phyloP scores from a whole-genome alignment of 2,113 vertebrate genomes.

The Cyphomyrus plagiostoma region DNA sequence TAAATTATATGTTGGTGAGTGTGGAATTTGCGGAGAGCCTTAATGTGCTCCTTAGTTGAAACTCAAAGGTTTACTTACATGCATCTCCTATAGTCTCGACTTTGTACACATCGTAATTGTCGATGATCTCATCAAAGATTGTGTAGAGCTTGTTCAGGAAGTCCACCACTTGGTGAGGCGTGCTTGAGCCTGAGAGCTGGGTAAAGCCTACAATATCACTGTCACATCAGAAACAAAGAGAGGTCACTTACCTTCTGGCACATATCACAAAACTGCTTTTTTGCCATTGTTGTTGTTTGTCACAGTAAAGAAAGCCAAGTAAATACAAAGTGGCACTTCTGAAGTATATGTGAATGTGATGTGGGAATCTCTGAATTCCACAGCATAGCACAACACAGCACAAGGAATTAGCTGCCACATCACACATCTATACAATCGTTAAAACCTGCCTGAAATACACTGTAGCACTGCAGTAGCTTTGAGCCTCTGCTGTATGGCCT shows the following conservation, averaged over 20 bases:
- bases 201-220: conserved; percentile 73
- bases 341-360: no score
- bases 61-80: conserved; percentile 48
- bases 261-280: not conserved
- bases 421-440: not conserved
- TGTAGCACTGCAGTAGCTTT: conserved; percentile 60
- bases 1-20: not conserved
- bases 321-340: not conserved
- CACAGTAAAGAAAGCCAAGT: not conserved
- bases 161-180: conserved; percentile 62
- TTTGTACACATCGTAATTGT: conserved; percentile 70
- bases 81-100: conserved; percentile 71
- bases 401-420: not conserved
- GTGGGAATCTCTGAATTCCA: not conserved
- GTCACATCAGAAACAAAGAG: not conserved
- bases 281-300: no score
- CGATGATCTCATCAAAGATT: conserved; percentile 69
- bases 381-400: not conserved
- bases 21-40: not conserved
- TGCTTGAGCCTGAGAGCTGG: conserved; percentile 63
- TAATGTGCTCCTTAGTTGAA: not conserved
- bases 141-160: conserved; percentile 72
- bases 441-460: conserved; percentile 60
- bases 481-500: conserved; percentile 55
- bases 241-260: not conserved